These are phyloP conservation scores for Mohoua ochrocephala DNA, from an alignment of 2,113 vertebrate species.

Conservation along the genomic window DNA sequence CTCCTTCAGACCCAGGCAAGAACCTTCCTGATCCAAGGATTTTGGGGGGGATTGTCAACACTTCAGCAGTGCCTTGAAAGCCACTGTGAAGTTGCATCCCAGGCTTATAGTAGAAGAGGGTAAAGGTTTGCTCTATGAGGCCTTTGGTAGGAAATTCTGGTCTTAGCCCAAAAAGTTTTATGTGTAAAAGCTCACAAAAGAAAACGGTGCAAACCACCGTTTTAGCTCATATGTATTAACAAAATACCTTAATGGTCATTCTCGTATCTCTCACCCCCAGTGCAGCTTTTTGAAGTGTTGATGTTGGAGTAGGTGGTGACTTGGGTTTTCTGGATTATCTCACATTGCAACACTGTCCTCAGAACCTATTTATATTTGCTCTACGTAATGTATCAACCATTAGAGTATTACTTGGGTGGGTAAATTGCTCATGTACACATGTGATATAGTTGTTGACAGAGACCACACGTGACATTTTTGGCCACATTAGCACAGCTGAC, in stretches of 20 bases:
- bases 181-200: background rate
- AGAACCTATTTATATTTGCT: constrained; percentile 52
- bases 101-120: background rate
- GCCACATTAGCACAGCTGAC: background rate
- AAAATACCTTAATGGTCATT: background rate
- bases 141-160: background rate
- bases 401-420: background rate
- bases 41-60: background rate
- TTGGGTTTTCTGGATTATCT: constrained; percentile 15
- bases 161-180: background rate
- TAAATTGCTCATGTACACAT: background rate
- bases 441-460: background rate
- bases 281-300: background rate
- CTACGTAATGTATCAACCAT: constrained; percentile 11
- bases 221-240: background rate
- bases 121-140: background rate
- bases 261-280: background rate
- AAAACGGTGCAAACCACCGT: background rate
- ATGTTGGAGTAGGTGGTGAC: background rate
- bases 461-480: constrained; percentile 2
- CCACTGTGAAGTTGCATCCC: background rate
- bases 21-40: background rate
- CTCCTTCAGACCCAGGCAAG: background rate
- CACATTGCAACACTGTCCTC: background rate
- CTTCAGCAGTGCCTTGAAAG: background rate